Conservation (phyloP, 2,113 vertebrate genomes). For the Callospermophilus lateralis region DNA sequence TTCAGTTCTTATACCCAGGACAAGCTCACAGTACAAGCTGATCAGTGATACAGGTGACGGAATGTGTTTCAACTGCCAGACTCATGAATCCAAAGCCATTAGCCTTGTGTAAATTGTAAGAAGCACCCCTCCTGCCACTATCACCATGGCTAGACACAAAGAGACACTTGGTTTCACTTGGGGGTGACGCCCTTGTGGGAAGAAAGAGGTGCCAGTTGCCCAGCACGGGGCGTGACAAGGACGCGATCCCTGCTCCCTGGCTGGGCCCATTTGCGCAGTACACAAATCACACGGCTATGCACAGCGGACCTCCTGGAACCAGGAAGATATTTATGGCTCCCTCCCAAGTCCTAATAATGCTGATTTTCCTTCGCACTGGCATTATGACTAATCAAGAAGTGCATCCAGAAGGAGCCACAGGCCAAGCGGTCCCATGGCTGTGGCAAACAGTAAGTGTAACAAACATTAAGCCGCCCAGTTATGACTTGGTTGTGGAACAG, state of each 20-base stretch:
- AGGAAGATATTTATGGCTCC: neutral
- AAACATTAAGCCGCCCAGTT: neutral
- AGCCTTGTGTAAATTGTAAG: neutral
- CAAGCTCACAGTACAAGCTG: neutral
- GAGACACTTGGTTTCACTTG: neutral
- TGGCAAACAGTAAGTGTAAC: neutral
- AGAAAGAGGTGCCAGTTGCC: neutral
- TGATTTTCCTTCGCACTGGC: neutral
- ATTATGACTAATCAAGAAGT: constrained; percentile 15
- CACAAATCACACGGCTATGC: neutral
- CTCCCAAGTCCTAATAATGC: neutral
- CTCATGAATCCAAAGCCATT: neutral
- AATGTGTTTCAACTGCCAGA: neutral
- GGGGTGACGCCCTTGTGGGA: neutral
- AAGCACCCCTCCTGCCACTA: neutral
- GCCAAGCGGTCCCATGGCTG: neutral
- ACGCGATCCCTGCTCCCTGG: neutral
- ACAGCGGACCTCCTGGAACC: neutral
- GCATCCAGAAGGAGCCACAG: neutral
- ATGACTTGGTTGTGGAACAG: neutral
- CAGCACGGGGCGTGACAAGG: neutral
- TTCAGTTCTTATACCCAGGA: neutral
- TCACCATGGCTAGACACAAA: neutral
- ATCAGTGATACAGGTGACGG: neutral
- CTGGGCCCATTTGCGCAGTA: neutral